Conservation (phyloP, 2,113 vertebrate genomes). For the Dipodomys merriami region DNA sequence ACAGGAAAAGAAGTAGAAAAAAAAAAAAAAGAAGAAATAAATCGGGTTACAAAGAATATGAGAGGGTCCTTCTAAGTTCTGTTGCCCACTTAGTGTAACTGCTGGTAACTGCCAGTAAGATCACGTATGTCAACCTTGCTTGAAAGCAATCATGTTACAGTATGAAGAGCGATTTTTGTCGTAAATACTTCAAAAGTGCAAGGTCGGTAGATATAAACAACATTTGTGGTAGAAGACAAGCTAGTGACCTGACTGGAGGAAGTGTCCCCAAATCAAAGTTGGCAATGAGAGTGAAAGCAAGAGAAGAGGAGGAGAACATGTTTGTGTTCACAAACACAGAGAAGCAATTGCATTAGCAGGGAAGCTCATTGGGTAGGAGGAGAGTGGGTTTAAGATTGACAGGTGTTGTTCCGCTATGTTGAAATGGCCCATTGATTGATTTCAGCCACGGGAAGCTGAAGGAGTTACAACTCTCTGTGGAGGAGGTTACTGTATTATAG, state of each 20-base stretch:
- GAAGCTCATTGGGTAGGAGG: background rate
- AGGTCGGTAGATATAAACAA: background rate
- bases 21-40: background rate
- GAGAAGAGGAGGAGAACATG: background rate
- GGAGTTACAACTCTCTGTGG: background rate
- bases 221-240: background rate
- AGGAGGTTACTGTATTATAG: background rate
- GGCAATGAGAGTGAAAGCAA: background rate
- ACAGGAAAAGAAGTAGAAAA: background rate
- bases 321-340: background rate
- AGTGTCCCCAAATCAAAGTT: background rate
- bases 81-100: background rate
- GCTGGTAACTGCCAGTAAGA: background rate
- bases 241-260: background rate
- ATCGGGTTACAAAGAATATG: background rate
- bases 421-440: constrained; percentile 32
- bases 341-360: background rate
- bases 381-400: background rate
- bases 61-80: background rate
- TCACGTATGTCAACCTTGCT: background rate
- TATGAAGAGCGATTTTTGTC: background rate
- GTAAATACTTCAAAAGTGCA: background rate
- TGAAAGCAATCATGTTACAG: background rate
- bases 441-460: background rate
- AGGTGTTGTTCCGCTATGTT: background rate